Evolutionary conservation across 2,113 vertebrate species (phyloP), one percentile per base, ranked within the genome.

Genomic region (Strix aluco): DNA sequence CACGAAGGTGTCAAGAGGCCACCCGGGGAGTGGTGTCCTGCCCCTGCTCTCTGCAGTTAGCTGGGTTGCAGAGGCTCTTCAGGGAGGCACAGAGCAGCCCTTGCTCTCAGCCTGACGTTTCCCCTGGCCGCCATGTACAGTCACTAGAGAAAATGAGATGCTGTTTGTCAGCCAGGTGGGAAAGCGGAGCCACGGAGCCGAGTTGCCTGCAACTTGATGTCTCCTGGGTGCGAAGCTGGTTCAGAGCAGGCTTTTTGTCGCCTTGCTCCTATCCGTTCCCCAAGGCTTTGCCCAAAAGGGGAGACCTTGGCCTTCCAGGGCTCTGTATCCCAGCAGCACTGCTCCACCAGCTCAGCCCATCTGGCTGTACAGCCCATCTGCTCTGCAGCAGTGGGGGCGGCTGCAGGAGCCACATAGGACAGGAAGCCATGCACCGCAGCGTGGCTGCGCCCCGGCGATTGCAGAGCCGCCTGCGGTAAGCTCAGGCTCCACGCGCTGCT

Each of bases 111-210:
- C 80, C 62, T 27, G 59, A 4, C 55, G 4, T 44, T 59, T 58
- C 40, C 44, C 34, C 54, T 16, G 36, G 23, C 32, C 11, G 0
- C 54, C 30, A 0, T 0, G 3, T 10, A 10, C 29, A 4, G 14
- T 30, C 65, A 1, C 40, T 38, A 25, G 36, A 46, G 74, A 34
- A 67, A 59, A 25, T 0, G 7, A 52, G 62, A 15, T 21, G 49
- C 34, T 2, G 5, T 38, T 61, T 29, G 15, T 67, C 0, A 5
- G 26, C 26, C 40, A 17, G 70, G 16, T 55, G 47, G 15, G 42
- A 62, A 29, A 52, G 26, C 2, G 7, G 34, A 63, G 49, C 32
- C 10, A 26, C 2, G 7, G 34, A 70, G 44, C 32, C 7, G 52
- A 49, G 27, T 26, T 0, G 0, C 49, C 20, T 19, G 18, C 4